Conservation (phyloP, 2,113 vertebrate genomes). For the Monarcha castaneiventris region DNA sequence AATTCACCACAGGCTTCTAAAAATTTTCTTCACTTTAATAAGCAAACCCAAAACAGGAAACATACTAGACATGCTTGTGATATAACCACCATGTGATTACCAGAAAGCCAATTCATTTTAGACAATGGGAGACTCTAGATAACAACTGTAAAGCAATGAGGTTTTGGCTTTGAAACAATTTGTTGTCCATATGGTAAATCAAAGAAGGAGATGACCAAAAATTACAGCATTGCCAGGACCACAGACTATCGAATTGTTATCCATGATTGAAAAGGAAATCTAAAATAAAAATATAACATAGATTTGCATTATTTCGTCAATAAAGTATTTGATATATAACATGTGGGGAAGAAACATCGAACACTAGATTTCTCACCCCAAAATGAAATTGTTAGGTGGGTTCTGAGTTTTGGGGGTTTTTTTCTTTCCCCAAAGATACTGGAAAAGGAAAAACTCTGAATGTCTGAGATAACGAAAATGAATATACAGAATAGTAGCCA, state of each 20-base stretch:
- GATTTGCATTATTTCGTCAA: not conserved
- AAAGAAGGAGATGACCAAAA: not conserved
- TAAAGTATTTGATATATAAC: not conserved
- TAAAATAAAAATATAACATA: not conserved
- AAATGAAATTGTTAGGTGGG: not conserved
- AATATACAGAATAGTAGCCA: not conserved
- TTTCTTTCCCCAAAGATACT: not conserved
- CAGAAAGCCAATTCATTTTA: constrained; percentile 42
- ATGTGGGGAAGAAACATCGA: not conserved
- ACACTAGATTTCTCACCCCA: not conserved
- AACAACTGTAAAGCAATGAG: not conserved
- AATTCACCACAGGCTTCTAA: not conserved
- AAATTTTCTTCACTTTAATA: constrained; percentile 49
- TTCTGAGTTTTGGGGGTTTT: not conserved
- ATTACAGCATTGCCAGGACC: not conserved
- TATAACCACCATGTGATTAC: constrained; percentile 28
- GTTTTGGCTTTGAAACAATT: not conserved
- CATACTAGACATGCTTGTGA: constrained; percentile 22
- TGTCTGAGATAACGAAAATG: not conserved
- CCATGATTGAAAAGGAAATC: not conserved
- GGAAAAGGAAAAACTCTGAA: not conserved
- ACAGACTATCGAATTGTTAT: not conserved
- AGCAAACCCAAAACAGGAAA: constrained; percentile 65
- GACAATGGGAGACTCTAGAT: not conserved
- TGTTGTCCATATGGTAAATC: not conserved